Conservation (phyloP, 2,113 vertebrate species). For the Rhynchomys soricoides region DNA sequence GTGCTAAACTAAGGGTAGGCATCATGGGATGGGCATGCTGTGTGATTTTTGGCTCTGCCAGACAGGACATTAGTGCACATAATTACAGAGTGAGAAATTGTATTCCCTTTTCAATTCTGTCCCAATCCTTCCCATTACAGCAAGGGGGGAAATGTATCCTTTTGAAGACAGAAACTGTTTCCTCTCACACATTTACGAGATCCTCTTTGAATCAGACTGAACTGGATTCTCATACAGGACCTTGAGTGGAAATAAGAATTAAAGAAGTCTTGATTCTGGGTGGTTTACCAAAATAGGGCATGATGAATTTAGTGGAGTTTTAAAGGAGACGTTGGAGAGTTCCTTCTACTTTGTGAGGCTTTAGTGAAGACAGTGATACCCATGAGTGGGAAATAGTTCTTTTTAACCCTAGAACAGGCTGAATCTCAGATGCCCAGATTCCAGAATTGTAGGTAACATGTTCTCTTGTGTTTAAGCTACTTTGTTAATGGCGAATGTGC, state of each 20-base stretch:
- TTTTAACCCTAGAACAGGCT: background rate
- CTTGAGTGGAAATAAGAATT: background rate
- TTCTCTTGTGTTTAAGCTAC: too few relatives aligned
- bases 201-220: background rate
- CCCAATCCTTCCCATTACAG: background rate
- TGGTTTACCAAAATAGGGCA: background rate
- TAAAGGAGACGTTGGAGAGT: background rate
- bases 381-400: background rate
- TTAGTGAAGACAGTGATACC: too few relatives aligned
- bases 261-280: background rate
- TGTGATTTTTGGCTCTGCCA: background rate
- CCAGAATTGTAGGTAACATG: too few relatives aligned
- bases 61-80: background rate
- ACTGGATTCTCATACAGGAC: background rate
- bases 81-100: background rate
- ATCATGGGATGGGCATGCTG: rapidly evolving
- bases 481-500: too few relatives aligned
- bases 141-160: background rate
- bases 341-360: too few relatives aligned
- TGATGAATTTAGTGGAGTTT: background rate
- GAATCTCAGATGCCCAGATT: background rate
- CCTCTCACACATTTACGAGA: background rate
- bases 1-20: background rate
- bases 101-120: constrained; percentile 13
- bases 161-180: background rate